A percentile compares a stretch with the other conserved stretches of the same genome.
These are phyloP conservation scores for Neosilurus hyrtlii DNA, from an alignment of 2,797 vertebrate genomes.

Conservation along the genomic window DNA sequence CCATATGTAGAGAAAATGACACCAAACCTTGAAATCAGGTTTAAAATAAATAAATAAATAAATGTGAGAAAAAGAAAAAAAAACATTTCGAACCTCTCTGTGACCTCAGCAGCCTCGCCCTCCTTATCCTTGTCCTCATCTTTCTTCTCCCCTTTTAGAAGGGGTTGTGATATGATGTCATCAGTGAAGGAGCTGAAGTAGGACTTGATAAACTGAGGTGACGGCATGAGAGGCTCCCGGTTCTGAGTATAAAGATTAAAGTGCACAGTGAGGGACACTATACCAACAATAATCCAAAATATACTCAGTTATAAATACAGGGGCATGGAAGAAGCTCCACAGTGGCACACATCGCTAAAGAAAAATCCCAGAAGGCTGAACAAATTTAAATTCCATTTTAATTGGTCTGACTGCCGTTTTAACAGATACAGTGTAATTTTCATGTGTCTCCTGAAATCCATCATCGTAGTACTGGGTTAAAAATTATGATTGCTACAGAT, in stretches of 20 bases:
- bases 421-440: neutral
- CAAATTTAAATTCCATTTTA: neutral
- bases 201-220: conserved; percentile 98
- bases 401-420: neutral
- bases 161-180: conserved; percentile 94
- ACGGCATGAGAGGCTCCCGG: conserved; percentile 98
- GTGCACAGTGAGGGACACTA: neutral
- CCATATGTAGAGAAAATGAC: neutral
- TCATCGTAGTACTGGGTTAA: neutral
- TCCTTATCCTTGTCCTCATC: conserved; percentile 99
- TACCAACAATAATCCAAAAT: neutral
- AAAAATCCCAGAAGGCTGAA: neutral
- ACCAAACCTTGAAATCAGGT: neutral
- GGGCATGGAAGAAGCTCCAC: neutral
- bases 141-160: conserved; percentile 96
- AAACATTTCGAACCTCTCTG: conserved; percentile 81
- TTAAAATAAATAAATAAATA: too few species aligned
- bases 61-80: too few species aligned
- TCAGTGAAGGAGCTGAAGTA: conserved; percentile 99
- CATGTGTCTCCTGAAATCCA: neutral
- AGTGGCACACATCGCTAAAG: too few species aligned
- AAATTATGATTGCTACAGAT: neutral
- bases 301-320: neutral
- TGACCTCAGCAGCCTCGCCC: conserved; percentile 90
- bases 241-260: conserved; percentile 75